Base-by-base conservation (phyloP, 1,140 invertebrate genomes). In the Musca domestica region DNA sequence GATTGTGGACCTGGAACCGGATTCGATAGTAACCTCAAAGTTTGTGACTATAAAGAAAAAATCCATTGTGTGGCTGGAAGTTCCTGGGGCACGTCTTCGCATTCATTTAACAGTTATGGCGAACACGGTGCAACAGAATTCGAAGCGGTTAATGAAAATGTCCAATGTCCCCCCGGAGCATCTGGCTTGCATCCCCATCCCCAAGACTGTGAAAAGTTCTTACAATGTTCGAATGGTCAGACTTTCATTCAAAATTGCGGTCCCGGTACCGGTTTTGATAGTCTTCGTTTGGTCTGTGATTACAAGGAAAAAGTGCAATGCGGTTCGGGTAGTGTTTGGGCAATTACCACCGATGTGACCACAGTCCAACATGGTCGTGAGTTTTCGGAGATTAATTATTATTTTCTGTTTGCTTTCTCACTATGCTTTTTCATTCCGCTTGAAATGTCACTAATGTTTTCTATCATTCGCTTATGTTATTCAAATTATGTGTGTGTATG, bases 261-360 rank as follows among this genome's bases (percentile, higher is more conserved):
- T n/a, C 84, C 84, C 14, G 88, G 86, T 22, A 88, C 87, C 19
- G 78, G 87, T 2, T 91, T 90, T 72, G 87, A 91, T 82, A 84
- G 85, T 4, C 67, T 73, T 12, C 77, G 81, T 0, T 81, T 78
- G 25, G 76, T 83, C 30, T 91, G 90, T 76, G 88, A 89, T 76
- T 86, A 83, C 81, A 84, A 88, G 14, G 56, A 77, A 46, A 64
- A 64, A 22, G 34, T 64, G 14, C 17, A 25, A 15, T 64, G 63
- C 19, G 2, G 46, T 46, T 23, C 27, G 14, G 22, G 19, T 15
- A 19, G 47, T 22, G 23, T 25, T 7, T 46, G 41, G 47, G 63
- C 6, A 17, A 17, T 51, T 7, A 9, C 3, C 7, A 22, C 49
- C 5, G 49, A 41, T 12, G 34, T 41, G 34, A 41, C 34, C 2